Conservation (phyloP, 2,888 invertebrate genomes). For the Pterobdella sp. region DNA sequence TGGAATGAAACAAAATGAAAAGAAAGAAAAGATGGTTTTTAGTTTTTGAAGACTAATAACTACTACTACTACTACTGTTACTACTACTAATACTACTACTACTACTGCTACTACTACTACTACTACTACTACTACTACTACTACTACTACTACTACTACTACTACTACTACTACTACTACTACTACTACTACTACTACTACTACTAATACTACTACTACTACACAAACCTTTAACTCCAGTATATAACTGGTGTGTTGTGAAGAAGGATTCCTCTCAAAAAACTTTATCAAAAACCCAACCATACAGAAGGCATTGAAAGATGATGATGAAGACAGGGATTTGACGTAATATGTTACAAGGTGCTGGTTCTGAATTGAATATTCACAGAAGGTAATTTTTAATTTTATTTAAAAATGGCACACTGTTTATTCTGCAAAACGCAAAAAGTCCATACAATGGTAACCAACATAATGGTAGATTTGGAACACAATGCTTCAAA, state of each 20-base stretch:
- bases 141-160: too few species aligned
- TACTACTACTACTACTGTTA: not conserved
- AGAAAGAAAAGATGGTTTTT: not conserved
- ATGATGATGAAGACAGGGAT: constrained; percentile 2
- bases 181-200: too few species aligned
- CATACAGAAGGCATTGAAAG: constrained; percentile 25
- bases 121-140: not conserved
- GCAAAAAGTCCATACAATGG: too few species aligned
- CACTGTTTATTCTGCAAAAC: too few species aligned
- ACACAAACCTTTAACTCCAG: too few species aligned
- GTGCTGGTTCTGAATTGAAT: constrained; percentile 9
- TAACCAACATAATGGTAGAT: too few species aligned
- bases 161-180: too few species aligned
- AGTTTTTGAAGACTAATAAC: not conserved
- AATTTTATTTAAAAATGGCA: too few species aligned
- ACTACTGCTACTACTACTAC: not conserved
- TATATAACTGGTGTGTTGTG: not conserved
- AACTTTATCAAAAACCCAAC: constrained; percentile 39
- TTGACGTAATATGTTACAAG: not conserved
- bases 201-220: too few species aligned
- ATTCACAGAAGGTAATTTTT: too few species aligned
- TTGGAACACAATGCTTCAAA: too few species aligned
- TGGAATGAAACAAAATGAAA: constrained; percentile 30
- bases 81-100: too few species aligned
- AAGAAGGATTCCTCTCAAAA: not conserved